phyloP scores from a whole-genome alignment of 2,888 invertebrate species.

The Drosophila quinaria region DNA sequence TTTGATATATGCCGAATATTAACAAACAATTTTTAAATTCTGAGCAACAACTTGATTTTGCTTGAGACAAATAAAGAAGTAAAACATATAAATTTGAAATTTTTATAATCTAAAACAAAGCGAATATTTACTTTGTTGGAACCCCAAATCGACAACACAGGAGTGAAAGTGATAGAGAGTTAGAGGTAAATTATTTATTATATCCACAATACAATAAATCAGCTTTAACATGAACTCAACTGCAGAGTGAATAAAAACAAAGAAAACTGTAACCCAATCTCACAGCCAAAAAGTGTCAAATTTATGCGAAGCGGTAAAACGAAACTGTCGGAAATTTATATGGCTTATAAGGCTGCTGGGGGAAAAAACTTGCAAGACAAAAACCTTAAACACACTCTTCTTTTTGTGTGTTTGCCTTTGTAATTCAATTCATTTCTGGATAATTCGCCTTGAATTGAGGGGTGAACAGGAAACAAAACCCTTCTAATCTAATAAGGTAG shows the following conservation, averaged over 20 bases:
- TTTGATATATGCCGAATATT: slow-evolving; percentile 12
- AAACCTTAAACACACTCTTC: slow-evolving; percentile 37
- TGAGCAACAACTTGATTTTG: slow-evolving; percentile 7
- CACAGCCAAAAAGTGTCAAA: slow-evolving; percentile 46
- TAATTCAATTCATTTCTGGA: slow-evolving; percentile 32
- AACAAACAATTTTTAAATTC: slow-evolving; percentile 1
- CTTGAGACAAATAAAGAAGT: neutral
- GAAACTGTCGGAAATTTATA: slow-evolving; percentile 75
- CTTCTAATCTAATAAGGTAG: slow-evolving; percentile 1
- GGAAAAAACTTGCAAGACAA: slow-evolving; percentile 38
- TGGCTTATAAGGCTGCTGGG: slow-evolving; percentile 55
- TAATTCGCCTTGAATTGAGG: slow-evolving; percentile 17
- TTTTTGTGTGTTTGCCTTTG: slow-evolving; percentile 56
- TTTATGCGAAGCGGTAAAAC: slow-evolving; percentile 70
- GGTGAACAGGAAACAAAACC: slow-evolving; percentile 5
- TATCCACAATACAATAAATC: slow-evolving; percentile 57
- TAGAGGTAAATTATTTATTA: slow-evolving; percentile 72
- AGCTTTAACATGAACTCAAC: slow-evolving; percentile 55
- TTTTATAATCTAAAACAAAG: slow-evolving; percentile 10
- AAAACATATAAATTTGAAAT: slow-evolving; percentile 8
- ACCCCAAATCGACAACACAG: slow-evolving; percentile 3
- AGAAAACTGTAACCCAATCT: slow-evolving; percentile 26
- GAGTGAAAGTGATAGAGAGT: slow-evolving; percentile 22
- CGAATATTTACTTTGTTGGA: slow-evolving; percentile 7
- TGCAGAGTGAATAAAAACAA: slow-evolving; percentile 19